Conservation (phyloP, 2,797 vertebrate genomes). For the Pygocentrus nattereri region DNA sequence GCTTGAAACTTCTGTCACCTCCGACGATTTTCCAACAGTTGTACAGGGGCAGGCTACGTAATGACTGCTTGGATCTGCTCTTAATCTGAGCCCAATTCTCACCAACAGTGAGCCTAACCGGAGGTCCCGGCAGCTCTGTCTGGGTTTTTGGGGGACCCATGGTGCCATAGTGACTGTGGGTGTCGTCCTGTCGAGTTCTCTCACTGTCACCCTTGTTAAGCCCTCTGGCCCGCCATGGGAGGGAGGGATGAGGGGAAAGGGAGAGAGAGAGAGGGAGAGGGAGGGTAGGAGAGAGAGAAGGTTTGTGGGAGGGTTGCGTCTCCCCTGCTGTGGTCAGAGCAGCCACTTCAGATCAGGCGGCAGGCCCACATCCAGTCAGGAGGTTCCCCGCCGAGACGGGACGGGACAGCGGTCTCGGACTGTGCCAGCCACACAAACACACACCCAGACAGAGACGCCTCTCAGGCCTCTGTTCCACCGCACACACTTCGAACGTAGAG, state of each 20-base stretch:
- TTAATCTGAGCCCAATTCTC: slow-evolving; percentile 8
- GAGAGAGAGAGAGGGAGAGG: slow-evolving; percentile 8
- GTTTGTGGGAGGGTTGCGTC: slow-evolving; percentile 18
- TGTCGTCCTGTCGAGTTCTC: slow-evolving; percentile 72
- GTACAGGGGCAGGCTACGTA: background rate
- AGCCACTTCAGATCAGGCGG: slow-evolving; percentile 53
- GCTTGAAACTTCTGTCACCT: background rate
- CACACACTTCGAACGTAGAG: background rate
- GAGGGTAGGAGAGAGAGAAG: background rate
- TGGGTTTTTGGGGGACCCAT: slow-evolving; percentile 60
- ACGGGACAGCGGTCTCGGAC: slow-evolving; percentile 30
- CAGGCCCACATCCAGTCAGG: slow-evolving; percentile 46
- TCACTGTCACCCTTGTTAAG: slow-evolving; percentile 71
- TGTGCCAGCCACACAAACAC: slow-evolving; percentile 36
- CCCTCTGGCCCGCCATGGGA: slow-evolving; percentile 58
- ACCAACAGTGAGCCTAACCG: background rate
- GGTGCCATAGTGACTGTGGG: slow-evolving; percentile 70
- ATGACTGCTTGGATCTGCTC: background rate
- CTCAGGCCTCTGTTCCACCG: slow-evolving; percentile 22
- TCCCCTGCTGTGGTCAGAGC: slow-evolving; percentile 26
- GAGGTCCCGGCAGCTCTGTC: slow-evolving; percentile 46
- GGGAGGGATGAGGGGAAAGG: background rate
- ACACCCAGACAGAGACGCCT: slow-evolving; percentile 15
- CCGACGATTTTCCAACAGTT: background rate
- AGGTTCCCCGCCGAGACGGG: slow-evolving; percentile 47